Evolutionary conservation across 2,797 vertebrate genomes (phyloP), one percentile per base, ranked within the genome.

Genomic region (Notolabrus celidotus): DNA sequence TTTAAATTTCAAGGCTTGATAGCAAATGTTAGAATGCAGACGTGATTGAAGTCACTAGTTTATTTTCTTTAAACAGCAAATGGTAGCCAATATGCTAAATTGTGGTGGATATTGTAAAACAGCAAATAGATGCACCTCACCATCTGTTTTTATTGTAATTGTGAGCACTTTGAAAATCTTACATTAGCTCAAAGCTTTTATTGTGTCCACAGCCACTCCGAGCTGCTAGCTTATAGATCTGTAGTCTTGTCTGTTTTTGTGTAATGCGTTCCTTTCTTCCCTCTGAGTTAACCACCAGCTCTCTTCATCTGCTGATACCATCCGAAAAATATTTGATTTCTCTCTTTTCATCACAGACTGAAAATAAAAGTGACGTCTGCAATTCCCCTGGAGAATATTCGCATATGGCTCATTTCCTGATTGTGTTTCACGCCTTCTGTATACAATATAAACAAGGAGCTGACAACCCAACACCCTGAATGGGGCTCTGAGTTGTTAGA

Each of bases 341-440:
- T 38, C 22, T 59, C 2, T 29, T 74, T 23, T 79, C 68, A 63
- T 43, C 27, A 51, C 58, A 36, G 43, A 6, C 59, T 61, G 27
- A 59, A 80, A 76, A 68, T 22, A 63, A 36, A 70, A 65, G 57
- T 52, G 67, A 59, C 55, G 74, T 39, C 20, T 65, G 25, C 17
- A 20, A 46, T 68, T 56, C 76, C 61, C 54, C 55, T 12, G 33
- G 51, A 73, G 27, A 29, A 71, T 77, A 38, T 68, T 57, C 43
- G 33, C 33, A 41, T 39, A 46, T 53, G 59, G 25, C 41, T 77
- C 49, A 56, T 70, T 74, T 59, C 56, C 54, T 69, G 36, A 74
- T 64, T 59, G 42, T 61, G 49, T 69, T 85, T 60, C 25, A 67
- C 15, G 7, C 25, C 34, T 8, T 14, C 54, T 63, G 45, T 68